Conservation (phyloP, 2,888 invertebrate genomes). For the Drosophila cracens region DNA sequence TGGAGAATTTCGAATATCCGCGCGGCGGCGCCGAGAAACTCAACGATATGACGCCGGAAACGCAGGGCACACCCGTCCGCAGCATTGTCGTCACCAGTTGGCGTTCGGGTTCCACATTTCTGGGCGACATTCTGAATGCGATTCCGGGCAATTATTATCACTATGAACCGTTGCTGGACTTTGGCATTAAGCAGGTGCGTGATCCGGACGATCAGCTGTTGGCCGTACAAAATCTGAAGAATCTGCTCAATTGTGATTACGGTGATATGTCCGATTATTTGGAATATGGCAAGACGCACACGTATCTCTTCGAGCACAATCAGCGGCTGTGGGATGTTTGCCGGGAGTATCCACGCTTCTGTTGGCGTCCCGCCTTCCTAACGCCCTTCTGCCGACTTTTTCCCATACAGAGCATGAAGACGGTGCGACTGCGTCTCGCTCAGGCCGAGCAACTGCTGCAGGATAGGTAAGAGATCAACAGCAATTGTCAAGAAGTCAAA, state of each 20-base stretch:
- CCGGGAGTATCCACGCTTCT: slow-evolving; percentile 88
- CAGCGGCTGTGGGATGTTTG: slow-evolving; percentile 93
- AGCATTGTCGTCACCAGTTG: slow-evolving; percentile 94
- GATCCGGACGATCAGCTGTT: slow-evolving; percentile 89
- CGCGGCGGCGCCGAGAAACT: slow-evolving; percentile 87
- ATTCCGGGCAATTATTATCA: slow-evolving; percentile 95
- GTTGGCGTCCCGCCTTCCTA: slow-evolving; percentile 90
- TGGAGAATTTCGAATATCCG: slow-evolving; percentile 88
- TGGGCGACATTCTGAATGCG: slow-evolving; percentile 93
- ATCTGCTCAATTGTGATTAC: slow-evolving; percentile 92
- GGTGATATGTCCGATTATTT: slow-evolving; percentile 91
- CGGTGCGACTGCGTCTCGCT: slow-evolving; percentile 91
- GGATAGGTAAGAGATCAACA: slow-evolving; percentile 87
- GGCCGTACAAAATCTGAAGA: slow-evolving; percentile 89
- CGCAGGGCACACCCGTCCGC: slow-evolving; percentile 89
- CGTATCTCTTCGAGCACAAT: slow-evolving; percentile 94
- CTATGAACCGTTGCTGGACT: slow-evolving; percentile 94
- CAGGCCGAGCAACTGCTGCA: slow-evolving; percentile 90
- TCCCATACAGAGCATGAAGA: slow-evolving; percentile 95
- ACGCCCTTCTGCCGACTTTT: slow-evolving; percentile 92
- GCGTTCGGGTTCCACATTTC: slow-evolving; percentile 95
- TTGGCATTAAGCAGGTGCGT: slow-evolving; percentile 92
- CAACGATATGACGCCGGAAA: slow-evolving; percentile 89
- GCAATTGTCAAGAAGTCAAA: not conserved
- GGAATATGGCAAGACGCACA: slow-evolving; percentile 90